Evolutionary conservation across 2,113 vertebrate genomes (phyloP), one percentile per base, ranked within the genome.

Genomic region (Ranitomeya variabilis): DNA sequence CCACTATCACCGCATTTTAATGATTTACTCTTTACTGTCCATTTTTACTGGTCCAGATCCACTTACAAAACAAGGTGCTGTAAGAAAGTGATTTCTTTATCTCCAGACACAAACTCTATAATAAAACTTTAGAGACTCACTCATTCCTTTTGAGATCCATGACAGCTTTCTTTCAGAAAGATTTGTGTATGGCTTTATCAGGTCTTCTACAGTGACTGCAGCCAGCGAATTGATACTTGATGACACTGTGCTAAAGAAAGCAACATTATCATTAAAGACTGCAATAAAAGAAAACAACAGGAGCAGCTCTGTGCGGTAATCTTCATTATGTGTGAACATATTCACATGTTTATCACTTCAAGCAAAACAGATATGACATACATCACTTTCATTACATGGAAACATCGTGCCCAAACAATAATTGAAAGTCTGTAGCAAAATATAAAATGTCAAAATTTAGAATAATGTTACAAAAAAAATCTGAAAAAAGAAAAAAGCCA

Each of bases 181-280:
- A 0, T 66, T 90, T 51, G 92, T 92, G 90, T 90, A 83, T 0
- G 96, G 96, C 86, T 93, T 96, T 77, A 97, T 92, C 21, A 97
- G 89, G 81, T 97, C 97, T 91, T 97, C 95, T 60, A 97, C 91
- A 0, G 96, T 97, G 10, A 97, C 97, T 31, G 96, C 94, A 77
- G 96, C 93, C 88, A 97, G 91, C 6, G 96, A 96, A 14, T 96
- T 97, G 87, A 97, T 96, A 89, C 96, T 96, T 91, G 96, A 97
- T 8, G 97, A 97, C 84, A 97, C 96, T 6, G 97, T 97, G 91
- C 97, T 97, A 90, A 7, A 87, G 60, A 14, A 71, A 18, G 57
- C 7, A 55, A 74, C 15, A 7, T 89, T 73, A 57, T 9, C 55
- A 1, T 60, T 57, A 21, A 79, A 52, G 77, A 31, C 8, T 6